Base-by-base conservation (phyloP, 2,888 invertebrate genomes). In the Polydrusus cervinus region DNA sequence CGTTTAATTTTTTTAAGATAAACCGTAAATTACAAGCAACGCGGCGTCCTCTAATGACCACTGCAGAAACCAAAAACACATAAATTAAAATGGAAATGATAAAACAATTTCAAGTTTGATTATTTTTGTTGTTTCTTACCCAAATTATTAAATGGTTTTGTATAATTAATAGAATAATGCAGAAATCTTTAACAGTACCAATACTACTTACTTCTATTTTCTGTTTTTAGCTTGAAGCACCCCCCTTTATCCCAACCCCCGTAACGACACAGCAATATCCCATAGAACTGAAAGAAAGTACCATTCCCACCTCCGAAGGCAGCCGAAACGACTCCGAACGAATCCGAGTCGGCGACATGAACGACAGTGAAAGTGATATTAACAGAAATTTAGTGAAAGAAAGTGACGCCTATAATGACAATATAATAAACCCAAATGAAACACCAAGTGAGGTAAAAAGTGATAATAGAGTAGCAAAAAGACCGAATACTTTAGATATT, bases 401-500 rank as follows among this genome's bases (percentile, higher is more conserved):
- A 71, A 40, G 60, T 75, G 64, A 55, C 14, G 34, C 13, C 8
- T 13, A 38, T 40, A 47, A 45, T 51, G 45, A 68, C 11, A 45
- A 9, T 16, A 40, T 16, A n/a, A n/a, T n/a, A 16, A 57, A 45
- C 16, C 30, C 0, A 45, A 62, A 47, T 47, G 47, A 45, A 5
- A 55, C 53, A 40, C 20, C 38, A 61, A 62, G 68, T 73, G 71
- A 53, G 47, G 55, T 43, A 3, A 78, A 75, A 75, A 73, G 73
- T 73, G 76, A 78, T 57, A 74, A 18, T 55, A 51, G 38, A 7
- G 55, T 55, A 43, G 76, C 79, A 10, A 82, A 80, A 78, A 78
- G 86, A 75, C 86, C 86, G 1, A 82, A 83, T 66, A 79, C 81
- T 66, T 78, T 86, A 34, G 81, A 85, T 66, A 80, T 85, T 25